These are phyloP conservation scores for Drosophila birchii DNA, from an alignment of 2,888 invertebrate species.

Conservation along the genomic window DNA sequence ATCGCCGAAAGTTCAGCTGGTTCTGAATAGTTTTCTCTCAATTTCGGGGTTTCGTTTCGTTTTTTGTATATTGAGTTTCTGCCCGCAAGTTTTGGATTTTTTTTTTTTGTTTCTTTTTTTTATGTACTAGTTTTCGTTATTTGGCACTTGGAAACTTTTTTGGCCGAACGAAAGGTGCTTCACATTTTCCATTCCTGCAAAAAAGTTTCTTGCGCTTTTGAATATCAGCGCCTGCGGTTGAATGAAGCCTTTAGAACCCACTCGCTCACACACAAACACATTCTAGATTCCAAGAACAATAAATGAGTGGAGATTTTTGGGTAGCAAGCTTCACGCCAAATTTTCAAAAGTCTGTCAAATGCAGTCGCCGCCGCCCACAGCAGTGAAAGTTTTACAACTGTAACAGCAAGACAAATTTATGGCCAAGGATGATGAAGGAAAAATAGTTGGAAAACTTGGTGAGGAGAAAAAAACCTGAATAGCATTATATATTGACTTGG, in stretches of 20 bases:
- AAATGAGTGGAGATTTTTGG: slow-evolving; percentile 16
- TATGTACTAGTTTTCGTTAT: slow-evolving; percentile 7
- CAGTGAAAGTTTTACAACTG: slow-evolving; percentile 28
- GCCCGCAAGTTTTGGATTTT: slow-evolving; percentile 9
- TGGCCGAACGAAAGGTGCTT: slow-evolving; percentile 38
- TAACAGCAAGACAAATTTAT: slow-evolving; percentile 41
- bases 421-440: neutral
- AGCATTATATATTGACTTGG: slow-evolving; percentile 34
- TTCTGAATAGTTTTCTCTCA: slow-evolving; percentile 25
- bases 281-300: neutral
- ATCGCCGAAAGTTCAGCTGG: slow-evolving; percentile 15
- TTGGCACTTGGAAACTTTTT: slow-evolving; percentile 34
- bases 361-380: slow-evolving; percentile 5
- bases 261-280: neutral
- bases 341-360: slow-evolving; percentile 46
- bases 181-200: slow-evolving; percentile 15
- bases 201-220: slow-evolving; percentile 42
- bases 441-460: slow-evolving; percentile 34
- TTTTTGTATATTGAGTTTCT: slow-evolving; percentile 29
- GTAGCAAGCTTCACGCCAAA: slow-evolving; percentile 15
- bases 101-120: neutral
- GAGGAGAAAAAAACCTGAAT: slow-evolving; percentile 27
- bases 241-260: slow-evolving; percentile 35
- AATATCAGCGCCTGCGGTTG: slow-evolving; percentile 42
- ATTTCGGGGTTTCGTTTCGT: slow-evolving; percentile 6